phyloP scores from a whole-genome alignment of 2,888 invertebrate species.

The Xestia sexstrigata region DNA sequence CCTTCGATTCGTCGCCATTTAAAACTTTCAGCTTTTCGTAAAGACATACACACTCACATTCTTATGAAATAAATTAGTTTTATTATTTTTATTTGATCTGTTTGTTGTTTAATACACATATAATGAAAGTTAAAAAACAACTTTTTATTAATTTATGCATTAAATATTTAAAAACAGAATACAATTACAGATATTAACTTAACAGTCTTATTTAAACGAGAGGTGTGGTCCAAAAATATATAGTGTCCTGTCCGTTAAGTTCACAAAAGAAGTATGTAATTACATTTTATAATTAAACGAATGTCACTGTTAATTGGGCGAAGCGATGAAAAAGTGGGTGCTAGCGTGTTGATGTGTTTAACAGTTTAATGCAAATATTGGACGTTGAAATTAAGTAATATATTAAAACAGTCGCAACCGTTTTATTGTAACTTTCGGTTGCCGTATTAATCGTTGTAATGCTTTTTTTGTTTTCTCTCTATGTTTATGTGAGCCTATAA shows the following conservation, averaged over 20 bases:
- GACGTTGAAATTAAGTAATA: conserved; percentile 64
- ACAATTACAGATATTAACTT: conserved; percentile 26
- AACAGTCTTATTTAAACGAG: conserved; percentile 3
- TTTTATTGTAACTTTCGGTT: conserved; percentile 59
- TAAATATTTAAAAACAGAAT: conserved; percentile 31
- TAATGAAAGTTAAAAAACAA: conserved; percentile 15
- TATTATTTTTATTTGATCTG: not conserved
- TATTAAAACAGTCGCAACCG: conserved; percentile 55
- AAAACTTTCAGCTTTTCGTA: no score
- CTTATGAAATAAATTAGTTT: not conserved
- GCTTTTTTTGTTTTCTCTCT: conserved; percentile 6
- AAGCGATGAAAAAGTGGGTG: conserved; percentile 79
- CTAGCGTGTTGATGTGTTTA: conserved; percentile 81
- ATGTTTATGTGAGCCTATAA: not conserved
- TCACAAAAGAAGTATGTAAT: conserved; percentile 75
- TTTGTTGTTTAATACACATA: not conserved
- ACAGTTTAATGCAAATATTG: conserved; percentile 77
- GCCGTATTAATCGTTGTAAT: conserved; percentile 35
- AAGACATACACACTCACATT: not conserved
- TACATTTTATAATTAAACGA: conserved; percentile 82
- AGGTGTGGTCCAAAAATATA: conserved; percentile 53
- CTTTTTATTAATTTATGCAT: conserved; percentile 51
- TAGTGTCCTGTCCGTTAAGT: conserved; percentile 59
- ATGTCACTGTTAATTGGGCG: conserved; percentile 81
- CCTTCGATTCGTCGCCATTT: not conserved